A percentile compares a stretch with the other conserved stretches of the same genome.
Conservation (phyloP, 1,140 invertebrate genomes). For the Bombus pascuorum region DNA sequence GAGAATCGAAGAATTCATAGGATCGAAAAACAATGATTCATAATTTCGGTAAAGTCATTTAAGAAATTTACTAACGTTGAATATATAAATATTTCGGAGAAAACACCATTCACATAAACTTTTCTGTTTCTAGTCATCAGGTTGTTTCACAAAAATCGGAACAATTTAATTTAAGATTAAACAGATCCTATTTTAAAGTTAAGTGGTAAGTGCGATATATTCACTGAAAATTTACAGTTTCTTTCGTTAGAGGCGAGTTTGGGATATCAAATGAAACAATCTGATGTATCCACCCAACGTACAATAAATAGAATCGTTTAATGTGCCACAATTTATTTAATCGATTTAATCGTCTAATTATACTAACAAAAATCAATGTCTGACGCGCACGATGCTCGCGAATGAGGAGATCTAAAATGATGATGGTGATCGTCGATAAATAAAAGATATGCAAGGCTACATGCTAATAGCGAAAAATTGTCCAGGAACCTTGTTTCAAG, state of each 20-base stretch:
- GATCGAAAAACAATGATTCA: background rate
- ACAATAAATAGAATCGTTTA: conserved; percentile 1
- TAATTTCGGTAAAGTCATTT: background rate
- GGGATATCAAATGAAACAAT: background rate
- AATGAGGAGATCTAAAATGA: background rate
- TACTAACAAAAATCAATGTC: background rate
- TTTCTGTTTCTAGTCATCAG: background rate
- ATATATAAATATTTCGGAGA: background rate
- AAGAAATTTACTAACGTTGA: background rate
- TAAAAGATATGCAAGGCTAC: background rate
- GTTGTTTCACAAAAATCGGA: background rate
- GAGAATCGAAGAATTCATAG: background rate
- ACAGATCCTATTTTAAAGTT: background rate
- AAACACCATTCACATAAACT: background rate
- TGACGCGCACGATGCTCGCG: background rate
- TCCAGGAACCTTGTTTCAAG: conserved; percentile 42
- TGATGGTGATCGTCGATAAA: background rate
- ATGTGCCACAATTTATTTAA: background rate
- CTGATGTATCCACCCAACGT: background rate
- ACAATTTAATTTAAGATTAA: background rate
- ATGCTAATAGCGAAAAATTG: background rate
- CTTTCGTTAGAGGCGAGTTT: background rate
- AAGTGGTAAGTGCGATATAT: background rate
- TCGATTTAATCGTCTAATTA: background rate
- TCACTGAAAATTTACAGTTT: background rate